Evolutionary conservation across 2,888 invertebrate species (phyloP), one percentile per base, ranked within the genome.

Genomic region (Strigamia crassipes): DNA sequence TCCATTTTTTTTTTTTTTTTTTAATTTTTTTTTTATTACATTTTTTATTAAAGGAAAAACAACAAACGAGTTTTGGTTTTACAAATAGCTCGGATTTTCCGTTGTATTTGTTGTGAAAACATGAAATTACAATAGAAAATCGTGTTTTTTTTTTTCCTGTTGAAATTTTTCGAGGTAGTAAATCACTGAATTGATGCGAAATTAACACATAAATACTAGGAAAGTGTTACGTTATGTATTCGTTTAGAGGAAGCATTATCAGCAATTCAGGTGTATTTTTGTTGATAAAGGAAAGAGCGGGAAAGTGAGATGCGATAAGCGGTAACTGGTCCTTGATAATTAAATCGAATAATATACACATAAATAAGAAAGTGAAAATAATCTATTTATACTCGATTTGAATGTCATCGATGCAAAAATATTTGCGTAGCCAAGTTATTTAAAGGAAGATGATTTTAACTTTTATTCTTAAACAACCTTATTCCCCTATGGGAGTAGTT

Each of bases 381-480:
- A 3, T n/a, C 51, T 51, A 51, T 18, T 18, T 51, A 51, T 51
- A 51, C 13, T n/a, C 1, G 12, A 4, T 51, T 51, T 51, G 12
- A 51, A 51, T 51, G 51, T 51, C 51, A 51, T 51, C n/a, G n/a
- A 18, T 56, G 56, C 18, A n/a, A 18, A 9, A 56, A 56, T 56
- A 56, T 56, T 21, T 5, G 46, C 0, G 56, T 4, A 56, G 56
- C 56, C 56, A 56, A 56, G 56, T 56, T 56, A 56, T 56, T 56
- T 56, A 56, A 56, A 56, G 56, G 56, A 56, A 56, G 56, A 56
- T 56, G 56, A 56, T 56, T 56, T 56, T 56, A 56, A 56, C 56
- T 56, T 27, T 56, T 56, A n/a, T 56, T 56, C 56, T 56, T 56
- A 56, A 51, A 51, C 56, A 21, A 0, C 5, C 1, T 61, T 27